Base-by-base conservation (phyloP, 2,888 invertebrate species). In the Celastrina argiolus region DNA sequence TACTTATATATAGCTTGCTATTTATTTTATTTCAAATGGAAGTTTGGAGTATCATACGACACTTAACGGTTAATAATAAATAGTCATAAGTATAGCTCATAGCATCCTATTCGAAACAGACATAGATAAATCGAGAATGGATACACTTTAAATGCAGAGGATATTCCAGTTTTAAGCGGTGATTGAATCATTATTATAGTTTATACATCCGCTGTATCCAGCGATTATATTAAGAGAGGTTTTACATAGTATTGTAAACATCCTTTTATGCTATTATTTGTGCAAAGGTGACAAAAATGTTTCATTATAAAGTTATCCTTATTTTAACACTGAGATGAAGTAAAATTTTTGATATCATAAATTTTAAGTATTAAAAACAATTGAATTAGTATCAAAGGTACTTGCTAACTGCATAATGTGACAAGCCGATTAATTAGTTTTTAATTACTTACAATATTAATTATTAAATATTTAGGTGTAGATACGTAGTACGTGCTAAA, bases 181-280 rank as follows among this genome's bases (percentile, higher is more conserved):
- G 71, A 74, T 74, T 76, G 74, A 75, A 73, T 74, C 72, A 76
- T 77, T 75, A 75, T 76, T 74, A 74, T 74, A 73, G 70, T 76
- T 75, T 68, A 69, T 74, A 70, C 73, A 70, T 77, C 75, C 74
- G 74, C 74, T 69, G 66, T 74, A 63, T 75, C 74, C 69, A 71
- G 72, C 67, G 69, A 36, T 61, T 22, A 22, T 22, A 39, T 12
- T 36, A 61, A 61, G 18, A 61, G 61, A 12, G 61, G 22, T 36
- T 61, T 34, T 61, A 61, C 39, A 22, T 39, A 12, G 1, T 16
- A 22, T 56, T 4, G n/a, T n/a, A n/a, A n/a, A n/a, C n/a, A n/a
- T n/a, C n/a, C n/a, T n/a, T n/a, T n/a, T n/a, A n/a, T n/a, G n/a
- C n/a, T n/a, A n/a, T n/a, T n/a, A n/a, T n/a, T n/a, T n/a, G n/a